phyloP scores from a whole-genome alignment of 2,797 vertebrate species.

The Sebastes baramenuke region DNA sequence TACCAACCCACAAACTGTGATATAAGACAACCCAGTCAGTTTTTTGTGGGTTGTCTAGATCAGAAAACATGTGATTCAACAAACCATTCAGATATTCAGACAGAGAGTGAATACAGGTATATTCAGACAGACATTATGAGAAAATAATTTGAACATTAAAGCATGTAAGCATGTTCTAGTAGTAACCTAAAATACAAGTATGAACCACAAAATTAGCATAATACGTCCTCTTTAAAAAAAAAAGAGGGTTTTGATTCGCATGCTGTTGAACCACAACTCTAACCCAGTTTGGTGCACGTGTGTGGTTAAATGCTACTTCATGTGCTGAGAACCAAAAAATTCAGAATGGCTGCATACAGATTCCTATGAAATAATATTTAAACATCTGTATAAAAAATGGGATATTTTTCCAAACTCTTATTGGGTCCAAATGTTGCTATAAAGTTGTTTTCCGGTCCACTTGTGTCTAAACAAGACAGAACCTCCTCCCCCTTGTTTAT shows the following conservation, averaged over 20 bases:
- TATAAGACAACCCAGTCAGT: no score
- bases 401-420: neutral
- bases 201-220: neutral
- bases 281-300: neutral
- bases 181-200: neutral
- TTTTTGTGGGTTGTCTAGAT: no score
- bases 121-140: neutral
- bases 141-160: neutral
- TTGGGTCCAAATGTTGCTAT: neutral
- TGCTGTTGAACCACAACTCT: neutral
- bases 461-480: slow-evolving; percentile 26
- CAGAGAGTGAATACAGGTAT: neutral
- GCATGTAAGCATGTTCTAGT: neutral
- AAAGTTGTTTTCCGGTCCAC: slow-evolving; percentile 34
- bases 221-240: neutral
- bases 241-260: neutral
- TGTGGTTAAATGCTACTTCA: neutral
- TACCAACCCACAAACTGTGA: no score
- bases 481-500: slow-evolving; percentile 47
- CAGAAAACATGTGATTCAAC: no score
- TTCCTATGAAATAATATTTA: neutral
- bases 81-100: no score
- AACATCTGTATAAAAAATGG: neutral
- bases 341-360: neutral
- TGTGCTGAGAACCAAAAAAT: neutral